A percentile compares a stretch with the other conserved stretches of the same genome.
Evolutionary conservation across 1,140 invertebrate genomes (phyloP).

Genomic region (Scaptomyza montana): DNA sequence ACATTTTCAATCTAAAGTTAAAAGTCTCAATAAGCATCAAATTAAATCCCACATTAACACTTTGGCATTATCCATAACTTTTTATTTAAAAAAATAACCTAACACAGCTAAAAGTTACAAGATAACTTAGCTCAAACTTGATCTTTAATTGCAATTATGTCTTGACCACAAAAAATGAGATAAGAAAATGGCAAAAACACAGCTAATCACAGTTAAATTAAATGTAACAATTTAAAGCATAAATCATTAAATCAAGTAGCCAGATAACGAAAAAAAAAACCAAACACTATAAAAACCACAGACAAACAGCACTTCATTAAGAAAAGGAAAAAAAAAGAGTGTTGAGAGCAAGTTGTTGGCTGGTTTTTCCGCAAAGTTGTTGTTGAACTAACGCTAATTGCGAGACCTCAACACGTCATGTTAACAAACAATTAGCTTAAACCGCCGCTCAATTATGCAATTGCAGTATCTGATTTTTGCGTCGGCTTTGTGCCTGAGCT

Average conservation of each 20-base stretch:
- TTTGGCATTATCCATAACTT: background rate
- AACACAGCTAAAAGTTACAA: background rate
- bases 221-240: constrained; percentile 32
- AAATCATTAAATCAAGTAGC: constrained; percentile 48
- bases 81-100: background rate
- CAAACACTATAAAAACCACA: constrained; percentile 49
- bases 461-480: constrained; percentile 82
- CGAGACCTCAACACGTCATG: constrained; percentile 27
- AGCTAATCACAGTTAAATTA: constrained; percentile 18
- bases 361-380: constrained; percentile 27
- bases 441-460: constrained; percentile 59
- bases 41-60: too few species aligned
- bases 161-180: background rate
- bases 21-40: too few species aligned
- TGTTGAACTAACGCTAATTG: constrained; percentile 53
- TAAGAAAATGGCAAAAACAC: constrained; percentile 8
- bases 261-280: constrained; percentile 42
- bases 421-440: constrained; percentile 66
- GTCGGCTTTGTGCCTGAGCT: constrained; percentile 73
- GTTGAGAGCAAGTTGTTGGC: constrained; percentile 20
- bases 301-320: constrained; percentile 63
- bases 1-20: too few species aligned
- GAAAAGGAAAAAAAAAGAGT: constrained; percentile 24
- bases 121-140: background rate
- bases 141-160: background rate